Evolutionary conservation across 2,797 vertebrate species (phyloP), one percentile per base, ranked within the genome.

Genomic region (Onychomys torridus): DNA sequence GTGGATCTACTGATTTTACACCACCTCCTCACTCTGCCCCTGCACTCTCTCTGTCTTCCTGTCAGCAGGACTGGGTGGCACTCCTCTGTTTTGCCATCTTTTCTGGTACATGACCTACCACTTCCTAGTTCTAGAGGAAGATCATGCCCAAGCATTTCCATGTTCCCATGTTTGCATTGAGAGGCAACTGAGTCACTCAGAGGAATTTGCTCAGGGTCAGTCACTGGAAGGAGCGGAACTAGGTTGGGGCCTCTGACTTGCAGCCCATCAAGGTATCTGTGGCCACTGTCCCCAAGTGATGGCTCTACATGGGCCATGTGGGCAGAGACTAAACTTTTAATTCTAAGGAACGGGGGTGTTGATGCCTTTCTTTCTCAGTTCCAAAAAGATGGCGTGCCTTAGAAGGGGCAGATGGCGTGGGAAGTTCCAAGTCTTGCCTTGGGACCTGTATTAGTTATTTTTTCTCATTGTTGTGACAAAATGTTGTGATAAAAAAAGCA

Each of bases 311-410:
- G 37, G 65, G 76, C 65, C n/a, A 73, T 8, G 19, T 59, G 46
- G 40, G 16, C 6, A 27, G 49, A 82, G 90, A 27, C 67, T 91
- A 11, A 25, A 23, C 69, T 92, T 92, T 94, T 81, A 76, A 67
- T 89, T 89, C 52, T 84, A 46, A 89, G 90, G 37, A 90, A 40
- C 65, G 61, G 10, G 65, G n/a, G 6, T 34, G 27, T 76, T 93
- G 55, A 17, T 86, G 13, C 76, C 92, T 91, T 91, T 87, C 83
- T 76, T 85, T 94, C 76, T 89, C 69, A 75, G 40, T 82, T 95
- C 37, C 46, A 43, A 93, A 40, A 87, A 16, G 16, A 21, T 87
- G 67, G 65, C 84, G 37, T 1, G 6, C 32, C 43, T 3, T n/a
- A n/a, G 40, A n/a, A 69, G 67, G 82, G 43, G 19, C 84, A 49